Conservation (phyloP, 2,797 vertebrate genomes). For the Cygnus olor region DNA sequence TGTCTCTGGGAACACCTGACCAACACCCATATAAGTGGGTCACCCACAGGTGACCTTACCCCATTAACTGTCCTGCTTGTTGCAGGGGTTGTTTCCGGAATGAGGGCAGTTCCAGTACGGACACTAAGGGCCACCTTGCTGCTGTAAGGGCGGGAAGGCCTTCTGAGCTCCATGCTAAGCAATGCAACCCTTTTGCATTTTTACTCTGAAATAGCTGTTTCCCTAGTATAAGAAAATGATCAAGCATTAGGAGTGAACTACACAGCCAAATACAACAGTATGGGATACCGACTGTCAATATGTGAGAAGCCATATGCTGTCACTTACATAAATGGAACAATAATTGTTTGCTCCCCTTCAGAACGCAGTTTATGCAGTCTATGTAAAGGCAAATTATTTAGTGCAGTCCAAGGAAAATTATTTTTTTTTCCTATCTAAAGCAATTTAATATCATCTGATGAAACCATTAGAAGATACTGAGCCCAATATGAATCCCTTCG, state of each 20-base stretch:
- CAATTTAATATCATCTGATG: constrained; percentile 58
- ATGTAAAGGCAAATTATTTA: constrained; percentile 40
- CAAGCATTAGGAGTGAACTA: not conserved
- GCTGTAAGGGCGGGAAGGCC: not conserved
- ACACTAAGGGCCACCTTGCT: not conserved
- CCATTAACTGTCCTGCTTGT: not conserved
- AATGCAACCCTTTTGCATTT: not conserved
- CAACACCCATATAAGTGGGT: fast-evolving
- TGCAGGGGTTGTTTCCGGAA: not conserved
- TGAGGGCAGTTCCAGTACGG: not conserved
- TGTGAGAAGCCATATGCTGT: not conserved
- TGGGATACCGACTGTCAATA: not conserved
- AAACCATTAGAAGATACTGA: constrained; percentile 58
- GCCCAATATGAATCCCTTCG: not conserved
- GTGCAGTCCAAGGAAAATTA: not conserved
- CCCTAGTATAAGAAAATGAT: not conserved
- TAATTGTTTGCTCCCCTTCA: constrained; percentile 42
- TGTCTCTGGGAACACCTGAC: not conserved
- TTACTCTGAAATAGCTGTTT: not conserved
- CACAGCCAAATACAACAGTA: not conserved
- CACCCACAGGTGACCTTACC: not conserved
- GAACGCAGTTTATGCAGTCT: constrained; percentile 23
- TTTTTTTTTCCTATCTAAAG: constrained; percentile 35
- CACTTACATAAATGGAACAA: constrained; percentile 9
- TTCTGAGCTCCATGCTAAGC: not conserved